Percentiles rank a stretch among this genome's conserved stretches.
These are phyloP conservation scores for Sebastes diaconus DNA, from an alignment of 2,797 vertebrate genomes.

Conservation along the genomic window DNA sequence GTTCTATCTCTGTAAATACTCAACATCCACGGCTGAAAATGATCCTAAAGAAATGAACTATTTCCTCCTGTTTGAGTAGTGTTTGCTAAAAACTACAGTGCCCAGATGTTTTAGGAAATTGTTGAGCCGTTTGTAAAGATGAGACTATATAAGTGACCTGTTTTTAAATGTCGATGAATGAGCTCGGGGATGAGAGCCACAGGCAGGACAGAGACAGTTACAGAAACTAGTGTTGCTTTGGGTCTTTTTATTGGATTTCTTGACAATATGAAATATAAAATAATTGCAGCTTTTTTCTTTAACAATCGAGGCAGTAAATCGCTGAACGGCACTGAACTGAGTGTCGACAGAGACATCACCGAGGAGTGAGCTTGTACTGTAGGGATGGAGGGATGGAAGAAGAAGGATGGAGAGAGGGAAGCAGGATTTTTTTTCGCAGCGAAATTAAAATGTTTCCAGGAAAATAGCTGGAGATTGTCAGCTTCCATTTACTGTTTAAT, in stretches of 20 bases:
- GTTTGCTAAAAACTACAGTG: not conserved
- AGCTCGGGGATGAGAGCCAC: not conserved
- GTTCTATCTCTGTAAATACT: not conserved
- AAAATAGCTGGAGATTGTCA: conserved; percentile 48
- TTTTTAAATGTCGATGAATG: not conserved
- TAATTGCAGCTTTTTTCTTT: not conserved
- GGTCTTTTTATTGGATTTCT: not conserved
- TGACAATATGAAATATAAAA: not conserved
- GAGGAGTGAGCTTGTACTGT: not conserved
- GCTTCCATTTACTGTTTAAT: conserved; percentile 28
- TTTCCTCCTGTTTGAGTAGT: not conserved
- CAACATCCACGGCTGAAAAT: not conserved
- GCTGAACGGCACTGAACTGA: not conserved
- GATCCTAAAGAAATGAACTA: not conserved
- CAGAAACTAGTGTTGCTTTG: not conserved
- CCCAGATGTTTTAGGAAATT: not conserved
- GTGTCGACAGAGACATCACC: not conserved
- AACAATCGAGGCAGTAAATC: not conserved
- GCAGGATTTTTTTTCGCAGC: not conserved
- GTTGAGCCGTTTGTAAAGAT: not conserved
- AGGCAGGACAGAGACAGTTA: not conserved
- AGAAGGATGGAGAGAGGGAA: not conserved
- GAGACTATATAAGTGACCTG: not conserved
- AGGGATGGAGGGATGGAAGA: not conserved
- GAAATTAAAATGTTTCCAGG: conserved; percentile 54